Conservation (phyloP, 2,113 vertebrate genomes). For the Mus spicilegus region DNA sequence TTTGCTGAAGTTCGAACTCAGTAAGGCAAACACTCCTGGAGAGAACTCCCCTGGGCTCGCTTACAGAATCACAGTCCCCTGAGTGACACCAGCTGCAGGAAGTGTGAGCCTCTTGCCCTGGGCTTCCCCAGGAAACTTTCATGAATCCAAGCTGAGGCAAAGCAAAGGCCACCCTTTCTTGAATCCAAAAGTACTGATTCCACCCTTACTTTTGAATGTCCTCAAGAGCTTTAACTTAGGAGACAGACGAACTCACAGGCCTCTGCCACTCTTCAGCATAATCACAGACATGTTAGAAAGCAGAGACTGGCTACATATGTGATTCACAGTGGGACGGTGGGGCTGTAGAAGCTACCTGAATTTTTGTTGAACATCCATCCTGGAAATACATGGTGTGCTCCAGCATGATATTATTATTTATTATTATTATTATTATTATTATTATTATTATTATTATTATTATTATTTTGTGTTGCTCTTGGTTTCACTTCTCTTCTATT, state of each 20-base stretch:
- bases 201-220: constrained; percentile 19
- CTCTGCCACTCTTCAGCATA: background rate
- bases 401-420: background rate
- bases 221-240: background rate
- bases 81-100: background rate
- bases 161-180: background rate
- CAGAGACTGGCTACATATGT: background rate
- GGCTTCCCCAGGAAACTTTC: background rate
- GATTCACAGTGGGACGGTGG: background rate
- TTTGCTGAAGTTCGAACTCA: constrained; percentile 64
- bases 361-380: background rate
- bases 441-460: background rate
- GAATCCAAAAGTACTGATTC: background rate
- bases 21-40: constrained; percentile 47
- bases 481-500: constrained; percentile 33
- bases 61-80: background rate
- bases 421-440: background rate
- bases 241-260: background rate
- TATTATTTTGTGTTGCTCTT: background rate
- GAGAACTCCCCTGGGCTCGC: background rate
- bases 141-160: constrained; percentile 13
- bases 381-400: background rate
- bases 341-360: background rate
- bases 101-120: background rate
- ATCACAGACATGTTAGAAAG: background rate